Base-by-base conservation (phyloP, 1,140 invertebrate species). In the Pectinophora gossypiella region DNA sequence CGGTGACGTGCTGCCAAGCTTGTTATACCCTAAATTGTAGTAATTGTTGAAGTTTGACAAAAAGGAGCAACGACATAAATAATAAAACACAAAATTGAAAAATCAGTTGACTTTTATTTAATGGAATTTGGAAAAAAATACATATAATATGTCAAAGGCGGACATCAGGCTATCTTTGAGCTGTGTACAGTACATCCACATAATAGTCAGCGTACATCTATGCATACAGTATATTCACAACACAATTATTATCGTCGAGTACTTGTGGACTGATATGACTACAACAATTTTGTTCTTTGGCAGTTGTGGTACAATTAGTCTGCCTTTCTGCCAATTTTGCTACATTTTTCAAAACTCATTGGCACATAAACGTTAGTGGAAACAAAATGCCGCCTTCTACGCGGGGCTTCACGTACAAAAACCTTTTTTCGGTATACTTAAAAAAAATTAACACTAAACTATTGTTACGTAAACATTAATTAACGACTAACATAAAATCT, bases 401-500 rank as follows among this genome's bases (percentile, higher is more conserved):
- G 19, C 35, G 18, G 10, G 22, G 38, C 35, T 51, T 46, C 23
- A 61, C 40, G 51, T 66, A 72, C 62, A 70, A 60, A 57, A 63
- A n/a, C n/a, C n/a, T n/a, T n/a, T n/a, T n/a, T n/a, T 72, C 49
- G 59, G 68, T 76, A 76, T 56, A 64, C 76, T 82, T 77, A 81
- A 64, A 73, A 67, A 69, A 76, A 70, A 68, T 57, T 65, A 75
- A 74, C 61, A 60, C 71, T 74, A 75, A 53, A 58, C 56, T 74
- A 77, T 67, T 42, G 58, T 64, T 71, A 75, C 58, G 60, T 77
- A 76, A 77, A 78, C 61, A 77, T 74, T 78, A 83, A 78, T 76
- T 84, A 84, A 78, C 80, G 64, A 73, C 75, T 85, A 82, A 85
- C 71, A 85, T 78, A 79, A 82, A 69, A 56, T 64, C 73, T 76